Percentiles rank a stretch among this genome's conserved stretches.
phyloP scores from a whole-genome alignment of 1,140 invertebrate species.

The Ceratina japonica region DNA sequence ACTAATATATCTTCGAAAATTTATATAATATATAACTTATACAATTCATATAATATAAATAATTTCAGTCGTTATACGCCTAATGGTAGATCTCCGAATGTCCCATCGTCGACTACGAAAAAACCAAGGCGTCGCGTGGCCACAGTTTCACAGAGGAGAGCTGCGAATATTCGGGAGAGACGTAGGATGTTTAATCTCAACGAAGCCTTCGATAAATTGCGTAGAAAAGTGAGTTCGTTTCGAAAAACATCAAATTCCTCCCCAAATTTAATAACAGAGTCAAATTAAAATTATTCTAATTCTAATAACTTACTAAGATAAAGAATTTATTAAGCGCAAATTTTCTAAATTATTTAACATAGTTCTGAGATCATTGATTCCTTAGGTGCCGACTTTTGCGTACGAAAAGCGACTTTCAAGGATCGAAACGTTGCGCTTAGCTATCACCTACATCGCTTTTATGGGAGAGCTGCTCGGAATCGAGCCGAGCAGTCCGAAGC shows the following conservation, averaged over 20 bases:
- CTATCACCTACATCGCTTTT: conserved; percentile 99
- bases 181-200: conserved; percentile 98
- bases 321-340: no score
- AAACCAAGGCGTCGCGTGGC: conserved; percentile 93
- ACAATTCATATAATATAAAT: no score
- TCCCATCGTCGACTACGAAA: conserved; percentile 80
- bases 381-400: conserved; percentile 96
- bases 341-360: background rate
- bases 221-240: conserved; percentile 85
- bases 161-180: conserved; percentile 96
- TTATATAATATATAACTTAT: no score
- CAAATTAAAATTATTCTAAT: background rate
- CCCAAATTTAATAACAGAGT: no score
- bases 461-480: conserved; percentile 92
- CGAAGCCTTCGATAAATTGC: conserved; percentile 96
- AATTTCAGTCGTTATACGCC: conserved; percentile 73
- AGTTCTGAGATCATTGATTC: background rate
- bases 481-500: conserved; percentile 74
- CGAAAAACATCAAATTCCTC: background rate
- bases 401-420: conserved; percentile 98
- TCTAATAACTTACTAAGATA: background rate
- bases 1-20: background rate
- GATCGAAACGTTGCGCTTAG: conserved; percentile 97
- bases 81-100: conserved; percentile 73
- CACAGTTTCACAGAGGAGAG: conserved; percentile 92